These are phyloP conservation scores for Stigmatopora nigra DNA, from an alignment of 2,113 vertebrate genomes.

Conservation along the genomic window DNA sequence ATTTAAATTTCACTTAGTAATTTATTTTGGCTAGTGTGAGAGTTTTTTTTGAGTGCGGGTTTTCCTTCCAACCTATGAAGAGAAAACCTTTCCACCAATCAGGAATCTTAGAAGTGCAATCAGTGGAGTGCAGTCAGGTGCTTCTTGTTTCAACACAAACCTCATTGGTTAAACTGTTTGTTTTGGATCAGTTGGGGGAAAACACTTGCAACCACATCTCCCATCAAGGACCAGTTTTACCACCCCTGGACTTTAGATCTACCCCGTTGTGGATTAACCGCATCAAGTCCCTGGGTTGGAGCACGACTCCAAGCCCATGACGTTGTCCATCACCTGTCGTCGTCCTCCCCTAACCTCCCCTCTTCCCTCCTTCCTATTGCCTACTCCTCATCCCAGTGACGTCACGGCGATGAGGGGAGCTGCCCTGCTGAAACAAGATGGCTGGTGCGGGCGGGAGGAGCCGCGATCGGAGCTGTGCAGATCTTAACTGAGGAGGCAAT, in stretches of 20 bases:
- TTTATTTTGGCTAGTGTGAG: no score
- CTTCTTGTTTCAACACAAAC: no score
- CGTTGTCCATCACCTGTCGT: conserved; percentile 8
- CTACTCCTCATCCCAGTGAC: conserved; percentile 52
- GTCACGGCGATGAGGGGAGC: conserved; percentile 66
- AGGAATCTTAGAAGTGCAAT: no score
- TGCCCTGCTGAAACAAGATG: conserved; percentile 84
- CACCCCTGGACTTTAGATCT: neutral
- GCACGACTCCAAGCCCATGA: conserved; percentile 2
- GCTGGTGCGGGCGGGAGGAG: conserved; percentile 69
- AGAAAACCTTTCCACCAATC: no score
- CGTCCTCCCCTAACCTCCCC: conserved; percentile 2
- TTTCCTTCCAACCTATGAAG: no score
- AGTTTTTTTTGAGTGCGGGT: no score
- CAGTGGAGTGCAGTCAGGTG: no score
- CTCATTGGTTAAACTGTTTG: no score
- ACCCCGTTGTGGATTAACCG: neutral
- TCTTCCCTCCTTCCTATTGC: conserved; percentile 10
- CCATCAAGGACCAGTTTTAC: no score
- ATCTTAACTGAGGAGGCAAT: conserved; percentile 31
- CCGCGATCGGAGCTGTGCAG: conserved; percentile 31
- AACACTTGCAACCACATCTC: no score
- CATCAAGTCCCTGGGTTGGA: conserved; percentile 33
- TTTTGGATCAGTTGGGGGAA: no score
- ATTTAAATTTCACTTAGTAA: no score